phyloP scores from a whole-genome alignment of 2,888 invertebrate species.

The Drosophila cognata region DNA sequence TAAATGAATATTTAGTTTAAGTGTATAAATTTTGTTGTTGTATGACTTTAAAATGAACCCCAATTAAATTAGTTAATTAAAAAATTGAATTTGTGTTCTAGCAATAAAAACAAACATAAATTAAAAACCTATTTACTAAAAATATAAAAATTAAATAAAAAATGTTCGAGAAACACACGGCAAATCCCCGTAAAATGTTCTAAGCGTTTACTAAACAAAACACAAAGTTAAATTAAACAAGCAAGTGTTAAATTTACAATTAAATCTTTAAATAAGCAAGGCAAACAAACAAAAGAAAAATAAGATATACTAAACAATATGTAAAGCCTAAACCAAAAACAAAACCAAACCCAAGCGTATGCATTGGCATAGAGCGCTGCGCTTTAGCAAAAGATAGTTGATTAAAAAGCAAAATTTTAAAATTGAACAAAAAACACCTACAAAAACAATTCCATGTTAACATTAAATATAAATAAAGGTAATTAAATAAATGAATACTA shows the following conservation, averaged over 20 bases:
- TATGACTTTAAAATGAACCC: slow-evolving; percentile 71
- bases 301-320: slow-evolving; percentile 60
- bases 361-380: slow-evolving; percentile 65
- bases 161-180: slow-evolving; percentile 63
- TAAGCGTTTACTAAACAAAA: slow-evolving; percentile 76
- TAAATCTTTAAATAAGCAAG: slow-evolving; percentile 73
- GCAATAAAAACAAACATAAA: slow-evolving; percentile 70
- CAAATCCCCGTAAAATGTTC: slow-evolving; percentile 68
- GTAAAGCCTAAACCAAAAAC: slow-evolving; percentile 55
- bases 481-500: slow-evolving; percentile 76
- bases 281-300: slow-evolving; percentile 41
- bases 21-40: slow-evolving; percentile 82
- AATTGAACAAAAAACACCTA: slow-evolving; percentile 80
- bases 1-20: slow-evolving; percentile 68
- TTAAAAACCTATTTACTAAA: slow-evolving; percentile 61
- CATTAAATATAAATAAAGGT: slow-evolving; percentile 83
- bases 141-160: slow-evolving; percentile 51
- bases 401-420: slow-evolving; percentile 69
- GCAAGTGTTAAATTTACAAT: slow-evolving; percentile 80
- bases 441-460: slow-evolving; percentile 85
- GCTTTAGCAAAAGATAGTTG: slow-evolving; percentile 68
- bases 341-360: slow-evolving; percentile 51
- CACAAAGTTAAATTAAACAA: slow-evolving; percentile 73
- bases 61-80: slow-evolving; percentile 76
- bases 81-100: slow-evolving; percentile 79